These are phyloP conservation scores for Torymus tubicola DNA, from an alignment of 2,888 invertebrate species.

Conservation along the genomic window DNA sequence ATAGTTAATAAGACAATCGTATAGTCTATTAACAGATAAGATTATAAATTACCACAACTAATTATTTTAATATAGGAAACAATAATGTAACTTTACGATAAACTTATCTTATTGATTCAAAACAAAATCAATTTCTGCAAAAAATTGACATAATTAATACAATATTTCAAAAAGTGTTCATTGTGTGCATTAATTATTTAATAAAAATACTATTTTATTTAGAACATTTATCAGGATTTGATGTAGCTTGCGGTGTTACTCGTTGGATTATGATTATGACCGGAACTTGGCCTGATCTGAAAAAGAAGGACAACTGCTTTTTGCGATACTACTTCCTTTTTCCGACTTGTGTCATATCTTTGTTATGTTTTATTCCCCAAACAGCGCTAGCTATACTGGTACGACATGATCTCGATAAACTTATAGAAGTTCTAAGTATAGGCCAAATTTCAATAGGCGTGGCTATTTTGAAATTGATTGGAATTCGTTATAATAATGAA, in stretches of 20 bases:
- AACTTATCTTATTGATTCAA: no score
- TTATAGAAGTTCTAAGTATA: background rate
- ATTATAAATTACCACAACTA: no score
- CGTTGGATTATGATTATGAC: background rate
- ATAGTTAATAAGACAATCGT: no score
- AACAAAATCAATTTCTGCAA: no score
- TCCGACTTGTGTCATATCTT: background rate
- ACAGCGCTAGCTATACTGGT: background rate
- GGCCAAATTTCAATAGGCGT: background rate
- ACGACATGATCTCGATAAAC: background rate
- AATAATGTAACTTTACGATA: no score
- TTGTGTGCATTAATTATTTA: background rate
- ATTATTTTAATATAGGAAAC: no score
- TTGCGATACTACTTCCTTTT: background rate
- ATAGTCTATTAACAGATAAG: no score
- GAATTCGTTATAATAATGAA: background rate
- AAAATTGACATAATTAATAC: no score
- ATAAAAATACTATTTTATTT: background rate
- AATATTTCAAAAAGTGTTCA: no score
- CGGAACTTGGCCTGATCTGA: background rate
- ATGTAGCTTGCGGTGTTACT: background rate
- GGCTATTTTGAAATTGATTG: background rate
- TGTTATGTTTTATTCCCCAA: background rate
- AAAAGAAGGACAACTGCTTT: background rate
- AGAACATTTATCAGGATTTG: background rate